These are phyloP conservation scores for Trachymyrmex cornetzi DNA, from an alignment of 1,140 invertebrate species.

Conservation along the genomic window DNA sequence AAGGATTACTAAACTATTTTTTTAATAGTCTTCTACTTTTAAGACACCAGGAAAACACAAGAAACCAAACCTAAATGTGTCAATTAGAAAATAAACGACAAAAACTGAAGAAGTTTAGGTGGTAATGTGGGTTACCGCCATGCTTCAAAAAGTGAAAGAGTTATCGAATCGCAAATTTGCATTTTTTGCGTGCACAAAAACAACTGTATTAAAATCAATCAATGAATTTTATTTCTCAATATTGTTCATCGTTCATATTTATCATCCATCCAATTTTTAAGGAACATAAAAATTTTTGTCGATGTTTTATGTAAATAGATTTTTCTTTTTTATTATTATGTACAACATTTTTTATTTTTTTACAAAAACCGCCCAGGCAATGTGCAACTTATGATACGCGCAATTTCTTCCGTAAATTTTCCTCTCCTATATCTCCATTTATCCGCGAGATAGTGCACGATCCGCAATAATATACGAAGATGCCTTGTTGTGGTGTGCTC, in stretches of 20 bases:
- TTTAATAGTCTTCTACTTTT: too few relatives aligned
- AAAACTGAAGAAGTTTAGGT: too few relatives aligned
- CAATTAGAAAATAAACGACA: too few relatives aligned
- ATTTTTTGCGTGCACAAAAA: not conserved
- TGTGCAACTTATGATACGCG: slow-evolving; percentile 2
- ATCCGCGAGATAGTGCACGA: not conserved
- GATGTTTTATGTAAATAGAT: not conserved
- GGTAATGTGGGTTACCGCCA: too few relatives aligned
- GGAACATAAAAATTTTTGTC: not conserved
- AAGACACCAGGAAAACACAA: too few relatives aligned
- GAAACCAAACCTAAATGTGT: too few relatives aligned
- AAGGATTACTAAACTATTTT: too few relatives aligned
- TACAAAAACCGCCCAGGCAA: not conserved
- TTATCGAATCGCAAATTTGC: not conserved
- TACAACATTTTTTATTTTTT: slow-evolving; percentile 6
- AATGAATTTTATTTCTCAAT: not conserved
- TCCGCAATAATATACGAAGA: slow-evolving; percentile 29
- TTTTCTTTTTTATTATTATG: not conserved
- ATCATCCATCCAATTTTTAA: not conserved
- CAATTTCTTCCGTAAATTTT: slow-evolving; percentile 30
- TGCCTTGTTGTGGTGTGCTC: slow-evolving; percentile 26
- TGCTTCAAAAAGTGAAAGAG: too few relatives aligned
- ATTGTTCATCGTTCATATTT: not conserved
- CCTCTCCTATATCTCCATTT: slow-evolving; percentile 4
- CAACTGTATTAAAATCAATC: not conserved